These are phyloP conservation scores for Hipposideros larvatus DNA, from an alignment of 2,797 vertebrate genomes.

Conservation along the genomic window DNA sequence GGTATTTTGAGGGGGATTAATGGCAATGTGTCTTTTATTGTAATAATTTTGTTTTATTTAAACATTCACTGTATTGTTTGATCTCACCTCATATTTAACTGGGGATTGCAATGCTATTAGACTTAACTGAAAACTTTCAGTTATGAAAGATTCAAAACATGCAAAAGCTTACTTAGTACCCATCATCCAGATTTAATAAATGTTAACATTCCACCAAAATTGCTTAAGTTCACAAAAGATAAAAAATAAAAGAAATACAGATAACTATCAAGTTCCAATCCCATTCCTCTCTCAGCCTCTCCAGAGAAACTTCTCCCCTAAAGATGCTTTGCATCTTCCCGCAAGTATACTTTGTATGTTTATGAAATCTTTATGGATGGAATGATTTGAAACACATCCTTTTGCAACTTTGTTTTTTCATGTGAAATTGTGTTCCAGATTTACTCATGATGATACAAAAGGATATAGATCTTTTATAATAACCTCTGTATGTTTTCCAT, in stretches of 20 bases:
- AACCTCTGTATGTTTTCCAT: neutral
- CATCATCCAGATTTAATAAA: neutral
- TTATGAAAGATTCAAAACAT: neutral
- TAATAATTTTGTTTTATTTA: no score
- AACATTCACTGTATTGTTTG: no score
- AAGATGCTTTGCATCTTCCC: neutral
- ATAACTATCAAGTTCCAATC: neutral
- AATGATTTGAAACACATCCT: neutral
- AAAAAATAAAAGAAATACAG: neutral
- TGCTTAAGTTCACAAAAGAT: neutral
- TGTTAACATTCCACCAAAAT: neutral
- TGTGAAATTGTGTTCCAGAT: neutral
- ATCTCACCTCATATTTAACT: neutral
- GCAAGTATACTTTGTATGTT: neutral
- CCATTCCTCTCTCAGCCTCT: neutral
- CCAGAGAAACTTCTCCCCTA: neutral
- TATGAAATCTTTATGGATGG: neutral
- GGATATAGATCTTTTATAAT: neutral
- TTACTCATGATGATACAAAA: neutral
- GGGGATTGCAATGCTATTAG: neutral
- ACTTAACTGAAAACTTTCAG: neutral
- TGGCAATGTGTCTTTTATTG: no score
- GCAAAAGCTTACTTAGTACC: neutral
- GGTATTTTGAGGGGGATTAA: no score
- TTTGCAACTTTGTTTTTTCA: neutral